Percentiles rank a stretch among this genome's conserved stretches.
phyloP scores from a whole-genome alignment of 2,113 vertebrate genomes.

The Perca schrenkii region DNA sequence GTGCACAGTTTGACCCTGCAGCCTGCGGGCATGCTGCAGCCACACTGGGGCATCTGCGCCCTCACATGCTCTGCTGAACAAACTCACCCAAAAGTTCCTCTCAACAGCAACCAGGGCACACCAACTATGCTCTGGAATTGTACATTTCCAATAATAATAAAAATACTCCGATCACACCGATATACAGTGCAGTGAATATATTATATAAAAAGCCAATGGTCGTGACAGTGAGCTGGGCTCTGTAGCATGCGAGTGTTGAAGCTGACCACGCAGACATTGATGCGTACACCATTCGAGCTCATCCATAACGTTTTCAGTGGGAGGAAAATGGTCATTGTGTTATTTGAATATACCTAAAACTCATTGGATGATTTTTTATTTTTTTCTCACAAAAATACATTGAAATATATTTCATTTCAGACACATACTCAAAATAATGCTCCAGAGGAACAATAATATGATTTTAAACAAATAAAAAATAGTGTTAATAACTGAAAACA shows the following conservation, averaged over 20 bases:
- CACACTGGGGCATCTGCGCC: conserved; percentile 59
- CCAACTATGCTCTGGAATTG: neutral
- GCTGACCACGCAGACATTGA: conserved; percentile 4
- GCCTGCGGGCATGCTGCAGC: conserved; percentile 48
- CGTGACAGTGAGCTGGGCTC: neutral
- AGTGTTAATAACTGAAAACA: too few species aligned
- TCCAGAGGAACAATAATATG: too few species aligned
- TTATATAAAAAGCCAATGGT: neutral
- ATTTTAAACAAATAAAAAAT: too few species aligned
- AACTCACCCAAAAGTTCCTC: conserved; percentile 67
- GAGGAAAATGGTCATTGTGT: neutral
- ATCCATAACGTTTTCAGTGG: neutral
- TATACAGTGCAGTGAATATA: neutral
- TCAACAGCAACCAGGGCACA: conserved; percentile 32
- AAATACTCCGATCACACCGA: neutral
- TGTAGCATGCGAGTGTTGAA: too few species aligned
- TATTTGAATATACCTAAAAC: neutral
- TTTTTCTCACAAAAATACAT: too few species aligned
- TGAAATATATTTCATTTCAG: too few species aligned
- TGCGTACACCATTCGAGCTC: neutral
- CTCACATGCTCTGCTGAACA: conserved; percentile 72
- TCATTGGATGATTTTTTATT: neutral
- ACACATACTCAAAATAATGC: too few species aligned
- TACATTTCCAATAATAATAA: neutral
- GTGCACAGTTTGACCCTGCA: conserved; percentile 58